phyloP scores from a whole-genome alignment of 2,888 invertebrate genomes.

The Callyntrura sp. region DNA sequence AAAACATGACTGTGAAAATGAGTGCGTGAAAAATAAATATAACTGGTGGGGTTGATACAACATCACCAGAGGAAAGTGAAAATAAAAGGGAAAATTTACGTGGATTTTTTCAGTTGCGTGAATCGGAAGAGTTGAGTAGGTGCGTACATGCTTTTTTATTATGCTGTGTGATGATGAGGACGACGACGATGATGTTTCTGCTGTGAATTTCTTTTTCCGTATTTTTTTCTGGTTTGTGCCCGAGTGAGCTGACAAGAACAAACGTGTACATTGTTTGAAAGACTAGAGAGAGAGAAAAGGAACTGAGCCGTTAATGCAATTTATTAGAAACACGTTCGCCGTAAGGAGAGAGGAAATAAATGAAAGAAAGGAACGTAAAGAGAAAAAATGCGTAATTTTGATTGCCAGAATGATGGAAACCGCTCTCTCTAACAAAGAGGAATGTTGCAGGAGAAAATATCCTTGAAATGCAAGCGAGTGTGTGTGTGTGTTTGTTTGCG shows the following conservation, averaged over 20 bases:
- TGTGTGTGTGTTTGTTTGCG: neutral
- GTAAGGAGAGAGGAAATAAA: no score
- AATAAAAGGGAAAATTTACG: slow-evolving; percentile 12
- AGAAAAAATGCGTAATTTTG: slow-evolving; percentile 50
- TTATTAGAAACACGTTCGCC: slow-evolving; percentile 51
- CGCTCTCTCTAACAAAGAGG: slow-evolving; percentile 10
- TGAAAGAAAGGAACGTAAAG: neutral
- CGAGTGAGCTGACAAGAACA: neutral
- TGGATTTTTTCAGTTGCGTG: slow-evolving; percentile 23
- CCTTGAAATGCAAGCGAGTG: neutral
- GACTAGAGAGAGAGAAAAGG: neutral
- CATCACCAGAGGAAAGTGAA: no score
- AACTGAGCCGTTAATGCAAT: slow-evolving; percentile 38
- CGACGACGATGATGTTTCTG: no score
- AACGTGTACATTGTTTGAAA: neutral
- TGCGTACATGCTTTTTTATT: slow-evolving; percentile 31
- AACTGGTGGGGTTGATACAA: no score
- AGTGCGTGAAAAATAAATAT: neutral
- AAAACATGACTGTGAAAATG: neutral
- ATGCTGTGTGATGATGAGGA: neutral
- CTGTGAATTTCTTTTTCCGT: slow-evolving; percentile 16
- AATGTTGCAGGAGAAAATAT: neutral
- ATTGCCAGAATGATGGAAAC: slow-evolving; percentile 45
- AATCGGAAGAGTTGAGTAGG: slow-evolving; percentile 1
- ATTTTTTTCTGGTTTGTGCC: no score